Percentiles rank a stretch among this genome's conserved stretches.
Conservation (phyloP, 2,888 invertebrate species). For the Pseudoips prasinana region DNA sequence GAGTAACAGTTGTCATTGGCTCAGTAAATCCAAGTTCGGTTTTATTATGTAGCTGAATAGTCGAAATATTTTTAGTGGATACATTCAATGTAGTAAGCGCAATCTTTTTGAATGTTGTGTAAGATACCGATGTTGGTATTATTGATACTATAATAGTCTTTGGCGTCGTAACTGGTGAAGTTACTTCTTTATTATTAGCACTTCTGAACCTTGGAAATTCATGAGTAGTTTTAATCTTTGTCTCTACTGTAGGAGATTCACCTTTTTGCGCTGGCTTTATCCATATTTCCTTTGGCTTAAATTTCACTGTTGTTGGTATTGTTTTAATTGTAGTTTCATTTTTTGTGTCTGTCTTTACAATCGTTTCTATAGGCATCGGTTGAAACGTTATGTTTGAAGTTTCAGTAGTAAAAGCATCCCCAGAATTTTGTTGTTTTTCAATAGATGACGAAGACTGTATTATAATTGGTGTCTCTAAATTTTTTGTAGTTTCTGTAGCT, state of each 20-base stretch:
- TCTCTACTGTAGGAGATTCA: conserved; percentile 56
- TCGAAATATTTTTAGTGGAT: conserved; percentile 41
- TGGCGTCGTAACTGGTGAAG: conserved; percentile 57
- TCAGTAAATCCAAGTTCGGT: conserved; percentile 50
- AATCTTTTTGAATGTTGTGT: conserved; percentile 70
- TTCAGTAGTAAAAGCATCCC: conserved; percentile 28
- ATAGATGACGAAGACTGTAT: conserved; percentile 2
- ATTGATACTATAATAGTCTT: conserved; percentile 75
- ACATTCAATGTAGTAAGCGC: conserved; percentile 57
- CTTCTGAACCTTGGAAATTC: conserved; percentile 49
- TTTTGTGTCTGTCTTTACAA: conserved; percentile 39
- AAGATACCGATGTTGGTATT: conserved; percentile 74
- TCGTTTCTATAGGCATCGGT: conserved; percentile 26
- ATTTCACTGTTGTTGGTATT: conserved; percentile 58
- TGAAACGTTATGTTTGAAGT: conserved; percentile 15
- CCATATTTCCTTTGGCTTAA: conserved; percentile 77
- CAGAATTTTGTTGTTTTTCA: conserved; percentile 9
- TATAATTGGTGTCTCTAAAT: background rate
- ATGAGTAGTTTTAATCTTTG: conserved; percentile 51
- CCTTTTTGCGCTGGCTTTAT: conserved; percentile 76
- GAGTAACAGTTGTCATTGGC: conserved; percentile 36
- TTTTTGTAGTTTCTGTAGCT: conserved; percentile 7
- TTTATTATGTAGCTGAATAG: conserved; percentile 38
- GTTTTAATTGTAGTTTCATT: conserved; percentile 53
- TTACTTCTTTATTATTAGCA: conserved; percentile 50